These are phyloP conservation scores for Plebejus argus DNA, from an alignment of 2,888 invertebrate genomes.

Conservation along the genomic window DNA sequence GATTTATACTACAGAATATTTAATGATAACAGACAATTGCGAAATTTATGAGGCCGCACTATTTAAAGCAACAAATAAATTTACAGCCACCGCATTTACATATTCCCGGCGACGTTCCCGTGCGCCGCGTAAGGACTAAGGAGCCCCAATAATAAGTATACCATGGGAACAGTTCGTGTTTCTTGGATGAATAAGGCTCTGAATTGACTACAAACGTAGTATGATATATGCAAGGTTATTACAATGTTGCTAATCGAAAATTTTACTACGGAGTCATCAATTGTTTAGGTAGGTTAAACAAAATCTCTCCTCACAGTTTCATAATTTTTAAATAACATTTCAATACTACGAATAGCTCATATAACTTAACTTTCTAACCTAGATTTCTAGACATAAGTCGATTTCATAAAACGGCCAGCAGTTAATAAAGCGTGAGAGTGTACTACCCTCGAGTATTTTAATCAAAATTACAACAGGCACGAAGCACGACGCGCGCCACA, in stretches of 20 bases:
- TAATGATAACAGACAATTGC: slow-evolving; percentile 77
- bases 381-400: slow-evolving; percentile 22
- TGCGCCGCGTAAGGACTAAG: slow-evolving; percentile 55
- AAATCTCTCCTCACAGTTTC: background rate
- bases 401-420: slow-evolving; percentile 32
- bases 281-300: background rate
- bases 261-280: background rate
- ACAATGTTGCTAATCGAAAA: background rate
- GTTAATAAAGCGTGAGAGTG: slow-evolving; percentile 65
- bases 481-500: slow-evolving; percentile 64
- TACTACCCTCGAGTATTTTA: slow-evolving; percentile 64
- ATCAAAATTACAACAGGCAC: slow-evolving; percentile 70
- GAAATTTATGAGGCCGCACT: slow-evolving; percentile 70
- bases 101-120: slow-evolving; percentile 61
- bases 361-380: slow-evolving; percentile 25
- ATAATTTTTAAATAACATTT: background rate
- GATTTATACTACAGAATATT: slow-evolving; percentile 76
- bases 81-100: slow-evolving; percentile 70
- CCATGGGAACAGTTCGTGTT: slow-evolving; percentile 7
- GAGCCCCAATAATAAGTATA: background rate
- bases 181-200: background rate
- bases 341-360: background rate
- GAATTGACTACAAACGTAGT: background rate
- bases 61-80: slow-evolving; percentile 73
- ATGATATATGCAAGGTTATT: background rate